Evolutionary conservation across 2,113 vertebrate species (phyloP).

Genomic region (Apeltes quadracus): DNA sequence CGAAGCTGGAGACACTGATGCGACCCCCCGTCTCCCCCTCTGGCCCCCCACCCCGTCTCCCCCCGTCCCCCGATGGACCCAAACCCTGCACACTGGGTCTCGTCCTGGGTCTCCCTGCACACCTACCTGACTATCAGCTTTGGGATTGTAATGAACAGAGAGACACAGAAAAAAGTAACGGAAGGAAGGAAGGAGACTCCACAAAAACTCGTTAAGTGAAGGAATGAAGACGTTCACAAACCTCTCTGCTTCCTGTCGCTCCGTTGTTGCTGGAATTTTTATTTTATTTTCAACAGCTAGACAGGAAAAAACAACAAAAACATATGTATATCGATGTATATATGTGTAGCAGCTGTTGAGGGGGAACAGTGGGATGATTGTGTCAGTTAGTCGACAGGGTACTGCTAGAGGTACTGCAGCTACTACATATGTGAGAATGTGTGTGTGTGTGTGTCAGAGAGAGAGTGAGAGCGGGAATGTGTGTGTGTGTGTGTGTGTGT

Average conservation of each 20-base stretch:
- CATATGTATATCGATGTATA: neutral
- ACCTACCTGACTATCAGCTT: conserved; percentile 67
- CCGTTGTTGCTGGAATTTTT: conserved; percentile 25
- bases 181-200: neutral
- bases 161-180: conserved; percentile 19
- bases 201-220: conserved; percentile 47
- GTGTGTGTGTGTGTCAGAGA: neutral
- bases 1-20: conserved; percentile 75
- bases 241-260: conserved; percentile 25
- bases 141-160: conserved; percentile 69
- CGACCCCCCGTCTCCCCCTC: neutral
- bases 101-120: neutral
- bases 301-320: conserved; percentile 6
- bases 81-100: conserved; percentile 60
- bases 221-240: conserved; percentile 28
- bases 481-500: conserved; percentile 16
- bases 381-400: conserved; percentile 45
- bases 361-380: conserved; percentile 14
- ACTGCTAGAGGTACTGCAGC: conserved; percentile 25
- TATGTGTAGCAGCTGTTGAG: neutral
- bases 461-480: conserved; percentile 4
- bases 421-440: conserved; percentile 19
- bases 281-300: neutral
- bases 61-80: neutral
- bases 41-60: neutral